A percentile compares a stretch with the other conserved stretches of the same genome.
Evolutionary conservation across 2,797 vertebrate genomes (phyloP).

Genomic region (Okamejei kenojei): DNA sequence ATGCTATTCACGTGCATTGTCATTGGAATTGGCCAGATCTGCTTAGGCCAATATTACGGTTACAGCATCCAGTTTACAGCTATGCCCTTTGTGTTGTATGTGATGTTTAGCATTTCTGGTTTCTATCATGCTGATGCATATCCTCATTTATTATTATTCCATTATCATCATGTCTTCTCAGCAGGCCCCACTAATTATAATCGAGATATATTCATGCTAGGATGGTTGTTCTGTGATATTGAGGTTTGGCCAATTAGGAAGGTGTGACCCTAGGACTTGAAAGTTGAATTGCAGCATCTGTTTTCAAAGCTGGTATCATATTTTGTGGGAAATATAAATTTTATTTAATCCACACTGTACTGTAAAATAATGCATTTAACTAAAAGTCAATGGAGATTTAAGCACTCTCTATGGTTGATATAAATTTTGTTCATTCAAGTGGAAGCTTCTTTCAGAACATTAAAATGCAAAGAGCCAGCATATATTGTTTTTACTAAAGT

Average conservation of each 20-base stretch:
- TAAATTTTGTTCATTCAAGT: constrained; percentile 25
- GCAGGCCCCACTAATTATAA: constrained; percentile 49
- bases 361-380: background rate
- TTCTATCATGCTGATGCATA: constrained; percentile 43
- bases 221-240: constrained; percentile 41
- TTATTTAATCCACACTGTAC: constrained; percentile 28
- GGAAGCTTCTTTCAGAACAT: constrained; percentile 9
- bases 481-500: constrained; percentile 13
- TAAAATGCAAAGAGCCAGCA: constrained; percentile 12
- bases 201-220: constrained; percentile 42
- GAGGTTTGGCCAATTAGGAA: constrained; percentile 45
- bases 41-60: background rate
- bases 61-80: constrained; percentile 37
- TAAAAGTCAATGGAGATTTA: constrained; percentile 15
- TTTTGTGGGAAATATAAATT: constrained; percentile 31
- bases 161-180: constrained; percentile 44
- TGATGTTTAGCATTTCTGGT: constrained; percentile 41
- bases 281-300: constrained; percentile 42
- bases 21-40: constrained; percentile 13
- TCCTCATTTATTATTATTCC: constrained; percentile 44
- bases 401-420: background rate
- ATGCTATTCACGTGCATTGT: background rate
- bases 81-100: constrained; percentile 43
- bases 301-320: constrained; percentile 29
- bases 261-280: constrained; percentile 44